Percentiles rank a stretch among this genome's conserved stretches.
phyloP scores from a whole-genome alignment of 2,888 invertebrate genomes.

The Disparrhopalites patrizii region DNA sequence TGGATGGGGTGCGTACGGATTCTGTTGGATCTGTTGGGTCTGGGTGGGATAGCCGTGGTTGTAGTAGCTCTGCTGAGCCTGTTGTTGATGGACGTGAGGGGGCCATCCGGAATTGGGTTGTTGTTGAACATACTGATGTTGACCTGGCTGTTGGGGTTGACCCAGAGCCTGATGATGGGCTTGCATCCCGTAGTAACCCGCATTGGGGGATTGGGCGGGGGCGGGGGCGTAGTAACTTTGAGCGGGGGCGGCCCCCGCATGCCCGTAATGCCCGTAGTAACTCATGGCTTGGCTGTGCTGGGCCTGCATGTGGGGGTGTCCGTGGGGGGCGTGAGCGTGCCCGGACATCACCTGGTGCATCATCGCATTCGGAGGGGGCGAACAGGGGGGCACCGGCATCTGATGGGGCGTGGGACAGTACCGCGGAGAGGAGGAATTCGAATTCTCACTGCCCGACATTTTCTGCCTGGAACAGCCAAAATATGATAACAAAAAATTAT shows the following conservation, averaged over 20 bases:
- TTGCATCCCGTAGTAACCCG: slow-evolving; percentile 20
- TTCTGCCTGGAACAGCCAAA: too few relatives aligned
- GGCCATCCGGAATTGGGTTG: not conserved
- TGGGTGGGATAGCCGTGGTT: slow-evolving; percentile 17
- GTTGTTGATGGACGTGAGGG: slow-evolving; percentile 14
- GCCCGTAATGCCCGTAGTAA: slow-evolving; percentile 11
- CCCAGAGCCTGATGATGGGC: slow-evolving; percentile 4
- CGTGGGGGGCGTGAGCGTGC: slow-evolving; percentile 9
- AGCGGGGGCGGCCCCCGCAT: not conserved
- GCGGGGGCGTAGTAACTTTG: slow-evolving; percentile 15
- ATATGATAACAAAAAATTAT: too few relatives aligned
- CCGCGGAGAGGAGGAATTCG: slow-evolving; percentile 17
- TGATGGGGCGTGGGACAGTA: slow-evolving; percentile 31
- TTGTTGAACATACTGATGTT: slow-evolving; percentile 16
- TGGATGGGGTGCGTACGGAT: slow-evolving; percentile 26
- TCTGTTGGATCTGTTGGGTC: slow-evolving; percentile 28
- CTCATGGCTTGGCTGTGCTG: slow-evolving; percentile 11
- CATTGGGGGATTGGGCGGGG: slow-evolving; percentile 6
- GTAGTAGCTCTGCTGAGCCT: slow-evolving; percentile 3
- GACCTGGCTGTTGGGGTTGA: too few relatives aligned
- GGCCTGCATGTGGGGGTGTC: slow-evolving; percentile 19
- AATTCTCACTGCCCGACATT: slow-evolving; percentile 24
- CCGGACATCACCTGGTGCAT: slow-evolving; percentile 8
- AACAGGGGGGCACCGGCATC: not conserved
- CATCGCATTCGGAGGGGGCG: slow-evolving; percentile 16